phyloP scores from a whole-genome alignment of 2,797 vertebrate species.

The Chelmon rostratus region DNA sequence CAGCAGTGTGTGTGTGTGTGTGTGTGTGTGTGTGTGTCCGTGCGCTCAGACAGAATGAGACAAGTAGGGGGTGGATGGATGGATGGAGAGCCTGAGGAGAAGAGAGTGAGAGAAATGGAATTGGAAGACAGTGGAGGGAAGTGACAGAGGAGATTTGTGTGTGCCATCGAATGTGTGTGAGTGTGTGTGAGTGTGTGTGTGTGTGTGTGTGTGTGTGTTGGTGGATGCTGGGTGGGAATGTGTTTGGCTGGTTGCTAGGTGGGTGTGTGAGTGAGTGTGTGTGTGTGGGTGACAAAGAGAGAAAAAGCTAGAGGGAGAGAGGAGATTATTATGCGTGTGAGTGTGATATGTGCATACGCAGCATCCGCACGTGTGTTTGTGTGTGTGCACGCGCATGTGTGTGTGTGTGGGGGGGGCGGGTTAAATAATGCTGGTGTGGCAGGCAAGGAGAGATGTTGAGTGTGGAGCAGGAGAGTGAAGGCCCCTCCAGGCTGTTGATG shows the following conservation, averaged over 20 bases:
- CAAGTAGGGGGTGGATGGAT: slow-evolving; percentile 68
- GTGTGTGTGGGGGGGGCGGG: background rate
- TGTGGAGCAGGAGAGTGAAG: slow-evolving; percentile 72
- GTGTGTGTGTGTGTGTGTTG: slow-evolving; percentile 33
- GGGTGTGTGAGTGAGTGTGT: slow-evolving; percentile 45
- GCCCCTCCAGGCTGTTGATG: slow-evolving; percentile 80
- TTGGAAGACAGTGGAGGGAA: slow-evolving; percentile 64
- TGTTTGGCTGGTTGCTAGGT: slow-evolving; percentile 55
- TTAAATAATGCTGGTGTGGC: slow-evolving; percentile 49
- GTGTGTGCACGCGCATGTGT: slow-evolving; percentile 21
- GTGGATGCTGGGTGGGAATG: slow-evolving; percentile 44
- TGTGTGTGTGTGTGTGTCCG: slow-evolving; percentile 21
- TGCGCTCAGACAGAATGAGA: slow-evolving; percentile 47
- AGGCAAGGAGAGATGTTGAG: slow-evolving; percentile 63
- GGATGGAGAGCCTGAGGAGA: slow-evolving; percentile 76
- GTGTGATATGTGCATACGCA: slow-evolving; percentile 56
- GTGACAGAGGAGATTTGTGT: slow-evolving; percentile 59
- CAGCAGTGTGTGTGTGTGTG: slow-evolving; percentile 14
- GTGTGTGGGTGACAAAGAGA: slow-evolving; percentile 67
- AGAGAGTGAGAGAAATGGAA: slow-evolving; percentile 72
- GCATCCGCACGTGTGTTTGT: slow-evolving; percentile 36
- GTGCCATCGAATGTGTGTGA: background rate
- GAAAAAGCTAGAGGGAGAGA: slow-evolving; percentile 73
- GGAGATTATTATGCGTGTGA: slow-evolving; percentile 70
- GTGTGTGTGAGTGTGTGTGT: slow-evolving; percentile 38